Conservation (phyloP, 2,888 invertebrate genomes). For the Hedya salicella region DNA sequence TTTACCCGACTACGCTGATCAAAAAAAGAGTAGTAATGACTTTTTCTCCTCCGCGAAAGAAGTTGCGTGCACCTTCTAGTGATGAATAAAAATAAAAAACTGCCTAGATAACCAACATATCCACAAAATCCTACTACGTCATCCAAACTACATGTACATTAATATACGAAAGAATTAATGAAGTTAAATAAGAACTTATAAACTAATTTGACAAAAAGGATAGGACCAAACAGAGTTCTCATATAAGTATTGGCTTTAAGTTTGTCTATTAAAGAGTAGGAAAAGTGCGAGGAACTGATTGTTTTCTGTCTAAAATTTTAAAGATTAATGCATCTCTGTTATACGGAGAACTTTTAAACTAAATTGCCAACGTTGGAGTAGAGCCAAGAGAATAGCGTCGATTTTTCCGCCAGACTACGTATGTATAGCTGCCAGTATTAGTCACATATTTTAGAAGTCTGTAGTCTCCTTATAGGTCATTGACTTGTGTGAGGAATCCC, state of each 20-base stretch:
- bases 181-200: no score
- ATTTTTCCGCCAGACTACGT: conserved; percentile 47
- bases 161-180: no score
- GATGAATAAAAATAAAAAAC: no score
- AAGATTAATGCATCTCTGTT: conserved; percentile 5
- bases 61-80: no score
- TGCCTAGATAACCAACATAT: no score
- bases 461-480: conserved; percentile 35
- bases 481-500: conserved; percentile 34
- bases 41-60: no score
- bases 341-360: conserved; percentile 14
- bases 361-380: conserved; percentile 42
- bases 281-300: not conserved
- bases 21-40: no score
- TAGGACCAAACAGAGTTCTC: no score
- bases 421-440: conserved; percentile 27
- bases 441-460: conserved; percentile 36
- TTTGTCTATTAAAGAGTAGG: not conserved
- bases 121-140: no score
- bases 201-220: no score
- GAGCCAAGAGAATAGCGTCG: conserved; percentile 47
- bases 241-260: not conserved
- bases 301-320: not conserved
- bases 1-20: no score
- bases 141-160: no score